phyloP scores from a whole-genome alignment of 2,113 vertebrate genomes.

The Hirundichthys speculiger region DNA sequence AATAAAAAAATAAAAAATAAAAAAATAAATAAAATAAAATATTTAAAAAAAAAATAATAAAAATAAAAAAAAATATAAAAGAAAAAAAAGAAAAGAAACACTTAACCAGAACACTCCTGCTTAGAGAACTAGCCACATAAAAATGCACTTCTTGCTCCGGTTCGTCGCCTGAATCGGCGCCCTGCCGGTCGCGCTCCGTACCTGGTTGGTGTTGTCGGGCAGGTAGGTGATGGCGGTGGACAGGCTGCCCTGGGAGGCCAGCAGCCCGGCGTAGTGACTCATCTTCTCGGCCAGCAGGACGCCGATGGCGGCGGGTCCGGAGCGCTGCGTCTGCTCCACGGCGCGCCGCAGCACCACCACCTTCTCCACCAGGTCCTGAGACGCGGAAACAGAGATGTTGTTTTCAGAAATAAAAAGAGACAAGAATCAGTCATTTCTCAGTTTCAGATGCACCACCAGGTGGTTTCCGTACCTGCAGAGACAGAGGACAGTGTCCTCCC shows the following conservation, averaged over 20 bases:
- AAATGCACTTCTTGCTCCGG: no score
- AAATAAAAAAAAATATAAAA: no score
- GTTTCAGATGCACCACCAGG: neutral
- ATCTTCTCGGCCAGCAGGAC: slow-evolving; percentile 89
- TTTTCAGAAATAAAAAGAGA: no score
- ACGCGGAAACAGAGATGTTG: neutral
- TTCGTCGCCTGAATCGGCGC: no score
- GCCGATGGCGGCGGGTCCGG: slow-evolving; percentile 80
- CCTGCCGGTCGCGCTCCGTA: slow-evolving; percentile 34
- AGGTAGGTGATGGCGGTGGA: slow-evolving; percentile 91
- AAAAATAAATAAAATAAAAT: neutral
- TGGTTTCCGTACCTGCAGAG: slow-evolving; percentile 87
- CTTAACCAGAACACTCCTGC: no score
- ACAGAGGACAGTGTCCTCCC: slow-evolving; percentile 84
- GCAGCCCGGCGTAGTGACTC: slow-evolving; percentile 91
- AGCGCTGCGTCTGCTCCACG: slow-evolving; percentile 84
- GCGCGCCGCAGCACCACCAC: slow-evolving; percentile 91
- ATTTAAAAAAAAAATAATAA: neutral
- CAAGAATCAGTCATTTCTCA: no score
- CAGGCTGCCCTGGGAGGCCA: slow-evolving; percentile 95
- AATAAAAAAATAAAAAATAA: neutral
- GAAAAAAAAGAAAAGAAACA: no score
- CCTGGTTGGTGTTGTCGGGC: slow-evolving; percentile 88
- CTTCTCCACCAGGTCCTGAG: slow-evolving; percentile 94
- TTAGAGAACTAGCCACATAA: no score